Base-by-base conservation (phyloP, 1,140 invertebrate genomes). In the Ips nitidus region DNA sequence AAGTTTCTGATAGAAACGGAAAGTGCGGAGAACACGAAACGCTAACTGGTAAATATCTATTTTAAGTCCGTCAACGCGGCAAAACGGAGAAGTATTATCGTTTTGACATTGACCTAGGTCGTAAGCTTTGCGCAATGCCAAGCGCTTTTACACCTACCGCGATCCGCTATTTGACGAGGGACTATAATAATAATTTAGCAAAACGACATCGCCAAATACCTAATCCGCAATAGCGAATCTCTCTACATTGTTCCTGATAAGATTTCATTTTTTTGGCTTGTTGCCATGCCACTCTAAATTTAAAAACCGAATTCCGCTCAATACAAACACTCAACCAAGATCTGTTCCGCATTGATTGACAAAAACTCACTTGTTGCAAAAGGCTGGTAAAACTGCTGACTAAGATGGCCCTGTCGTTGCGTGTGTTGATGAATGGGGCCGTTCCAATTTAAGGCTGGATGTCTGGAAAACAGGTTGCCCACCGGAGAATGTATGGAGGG, bases 401-500 rank as follows among this genome's bases (percentile, higher is more conserved):
- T 66, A 52, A 79, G 72, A 63, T 79, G 77, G 57, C 71, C 69
- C 58, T 73, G 72, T 50, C 74, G 70, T 40, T 77, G 77, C 56
- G 67, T 70, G 60, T 79, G 75, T 61, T 71, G 69, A 61, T 77
- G 75, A 36, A 71, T 59, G 0, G 71, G 61, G 1, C 70, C 57
- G 8, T 71, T 70, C 76, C 76, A 77, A 6, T 66, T 73, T 6
- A 77, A 61, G 8, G 68, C 52, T 2, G 73, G 75, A 60, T 77
- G 76, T 55, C 76, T 76, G 50, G 73, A 69, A 60, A 77, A 75
- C 45, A 77, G 53, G 39, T 70, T 71, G 36, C 74, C 78, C 38
- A 77, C 76, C 3, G 78, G 79, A 59, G 79, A 80, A 69, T 80
- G 79, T 52, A 79, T 66, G 8, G 75, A 77, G 2, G 76, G 78